These are phyloP conservation scores for Thymelicus lineola DNA, from an alignment of 2,888 invertebrate species.

Conservation along the genomic window DNA sequence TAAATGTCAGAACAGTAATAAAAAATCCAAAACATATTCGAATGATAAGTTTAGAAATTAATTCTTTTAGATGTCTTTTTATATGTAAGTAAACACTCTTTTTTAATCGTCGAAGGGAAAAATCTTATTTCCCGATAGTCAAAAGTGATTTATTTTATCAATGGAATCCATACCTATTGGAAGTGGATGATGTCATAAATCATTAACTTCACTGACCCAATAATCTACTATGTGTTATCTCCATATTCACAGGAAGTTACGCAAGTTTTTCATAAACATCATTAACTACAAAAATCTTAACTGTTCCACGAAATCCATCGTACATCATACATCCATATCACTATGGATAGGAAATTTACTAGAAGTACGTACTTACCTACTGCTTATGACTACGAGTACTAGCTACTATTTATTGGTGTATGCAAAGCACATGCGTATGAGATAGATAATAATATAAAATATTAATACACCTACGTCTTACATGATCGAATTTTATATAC, in stretches of 20 bases:
- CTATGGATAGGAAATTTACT: conserved; percentile 12
- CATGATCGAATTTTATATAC: not conserved
- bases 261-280: conserved; percentile 1
- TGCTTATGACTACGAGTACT: not conserved
- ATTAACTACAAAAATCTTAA: not conserved
- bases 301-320: not conserved
- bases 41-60: too few relatives aligned
- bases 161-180: not conserved
- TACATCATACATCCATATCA: not conserved
- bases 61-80: too few relatives aligned
- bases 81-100: not conserved
- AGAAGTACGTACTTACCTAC: not conserved
- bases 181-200: not conserved
- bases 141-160: not conserved
- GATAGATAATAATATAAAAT: conserved; percentile 15
- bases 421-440: conserved; percentile 7
- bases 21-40: too few relatives aligned
- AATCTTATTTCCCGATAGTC: too few relatives aligned
- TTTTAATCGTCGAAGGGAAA: too few relatives aligned
- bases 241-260: conserved; percentile 2
- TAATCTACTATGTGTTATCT: conserved; percentile 5
- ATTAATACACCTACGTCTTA: conserved; percentile 20
- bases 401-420: conserved; percentile 14
- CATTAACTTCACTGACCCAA: not conserved
- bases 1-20: not conserved